These are phyloP conservation scores for Busseola fusca DNA, from an alignment of 2,888 invertebrate species.

Conservation along the genomic window DNA sequence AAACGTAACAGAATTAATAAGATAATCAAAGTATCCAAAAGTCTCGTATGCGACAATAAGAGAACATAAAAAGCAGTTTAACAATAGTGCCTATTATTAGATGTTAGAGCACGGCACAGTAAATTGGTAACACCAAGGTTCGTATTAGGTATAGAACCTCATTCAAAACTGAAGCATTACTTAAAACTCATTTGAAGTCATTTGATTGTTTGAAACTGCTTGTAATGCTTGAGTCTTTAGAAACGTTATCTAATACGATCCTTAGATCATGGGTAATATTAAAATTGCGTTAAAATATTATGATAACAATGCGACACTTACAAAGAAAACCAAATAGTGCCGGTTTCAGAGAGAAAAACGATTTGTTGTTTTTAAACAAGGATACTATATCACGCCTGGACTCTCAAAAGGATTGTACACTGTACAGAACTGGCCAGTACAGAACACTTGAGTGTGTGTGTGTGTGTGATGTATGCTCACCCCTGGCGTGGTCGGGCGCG, in stretches of 20 bases:
- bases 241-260: too few species aligned
- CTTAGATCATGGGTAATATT: not conserved
- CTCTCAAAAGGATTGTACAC: too few species aligned
- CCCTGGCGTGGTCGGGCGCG: slow-evolving; percentile 25
- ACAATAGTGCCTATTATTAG: not conserved
- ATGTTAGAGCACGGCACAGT: not conserved
- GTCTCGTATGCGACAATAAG: not conserved
- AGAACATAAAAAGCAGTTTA: not conserved
- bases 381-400: too few species aligned
- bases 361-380: too few species aligned
- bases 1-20: not conserved
- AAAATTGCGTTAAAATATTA: too few species aligned
- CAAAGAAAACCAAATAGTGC: not conserved
- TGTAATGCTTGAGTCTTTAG: too few species aligned
- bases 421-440: too few species aligned
- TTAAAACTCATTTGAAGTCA: too few species aligned
- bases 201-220: too few species aligned
- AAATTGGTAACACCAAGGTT: not conserved
- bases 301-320: not conserved
- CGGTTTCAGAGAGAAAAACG: not conserved
- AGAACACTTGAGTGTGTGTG: not conserved
- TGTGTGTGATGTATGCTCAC: slow-evolving; percentile 11
- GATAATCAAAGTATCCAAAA: not conserved
- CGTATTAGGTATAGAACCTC: too few species aligned
- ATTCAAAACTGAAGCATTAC: too few species aligned